Base-by-base conservation (phyloP, 30 jellyfish, hydroid and myxozoan species). In the Chironex yamaguchii region DNA sequence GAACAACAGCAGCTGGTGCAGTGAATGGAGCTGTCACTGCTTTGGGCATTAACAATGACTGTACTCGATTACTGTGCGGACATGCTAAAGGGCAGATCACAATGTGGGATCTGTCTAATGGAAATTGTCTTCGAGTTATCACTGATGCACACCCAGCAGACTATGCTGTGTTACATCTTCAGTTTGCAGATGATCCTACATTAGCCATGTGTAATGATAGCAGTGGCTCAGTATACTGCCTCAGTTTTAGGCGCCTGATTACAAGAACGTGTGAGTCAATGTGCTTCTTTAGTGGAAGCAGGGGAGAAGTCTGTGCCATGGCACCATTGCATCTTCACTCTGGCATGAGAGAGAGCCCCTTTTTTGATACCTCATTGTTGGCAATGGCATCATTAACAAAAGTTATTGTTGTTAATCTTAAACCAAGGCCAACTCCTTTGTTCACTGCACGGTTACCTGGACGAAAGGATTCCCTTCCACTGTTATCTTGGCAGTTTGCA, bases 11-110 rank as follows among this genome's bases (percentile, higher is more conserved):
- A 17, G 97, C 89, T 95, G 99, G 99, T 0, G 97, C 92, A 4
- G 86, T 84, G n/a, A 89, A 95, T 85, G 99, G 99, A 17, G 99
- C 99, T 34, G 99, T 95, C 49, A 95, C 99, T 12, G 97, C 99
- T 11, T 87, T 95, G 17, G 97, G 99, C 29, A 95, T 95, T 13
- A 95, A 95, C 88, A 94, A 71, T 0, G 99, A 95, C 31, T 95
- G 98, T 73, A 52, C 96, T 1, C 95, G 99, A 14, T 63, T 95
- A 64, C 76, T 95, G 20, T 95, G 97, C 62, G 99, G 99, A 6
- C 89, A 95, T 82, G 99, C 99, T 28, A 89, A 96, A 52, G 99
- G 99, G 2, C 96, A 95, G 80, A 85, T 95, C n/a, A 89, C 97
- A 35, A 95, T 95, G 99, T 95, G 99, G 99, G 99, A 95, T 74